Base-by-base conservation (phyloP, 2,888 invertebrate genomes). In the Noctua janthe region DNA sequence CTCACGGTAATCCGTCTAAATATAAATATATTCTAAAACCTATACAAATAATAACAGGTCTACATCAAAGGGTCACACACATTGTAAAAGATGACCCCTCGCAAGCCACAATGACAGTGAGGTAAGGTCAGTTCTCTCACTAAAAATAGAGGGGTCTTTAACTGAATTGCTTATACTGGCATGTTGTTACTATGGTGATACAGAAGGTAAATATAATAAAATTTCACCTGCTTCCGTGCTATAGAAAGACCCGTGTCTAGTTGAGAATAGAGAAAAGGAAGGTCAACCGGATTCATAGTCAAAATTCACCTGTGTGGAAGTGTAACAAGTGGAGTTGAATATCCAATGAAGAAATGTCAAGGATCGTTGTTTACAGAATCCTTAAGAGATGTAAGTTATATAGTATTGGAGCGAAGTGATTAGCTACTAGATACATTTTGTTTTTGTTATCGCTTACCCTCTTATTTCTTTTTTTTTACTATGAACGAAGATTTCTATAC, bases 91-190 rank as follows among this genome's bases (percentile, higher is more conserved):
- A 51, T 80, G 84, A 71, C 81, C 83, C 83, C 72, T 81, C 54
- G 39, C 11, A 39, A 29, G 51, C n/a, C 51, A 80, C 83, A 84
- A 83, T 54, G 64, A 73, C 70, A 43, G 47, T 82, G 82, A 83
- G 74, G 89, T 78, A 75, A 86, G 88, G 89, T 88, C 88, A 83
- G 83, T 23, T 59, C 10, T 78, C 69, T 69, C 15, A 59, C 64
- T 56, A 47, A 59, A 29, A 49, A 62, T 59, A 59, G 54, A 71
- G 56, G 84, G 81, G 74, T 51, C 78, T n/a, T 67, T 39, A 15
- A 15, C n/a, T 13, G 66, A 67, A 74, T 59, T 15, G 7, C 64
- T 74, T 59, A 64, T 49, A 43, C 56, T 39, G 20, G 66, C 47
- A 54, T 51, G 6, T 47, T 15, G 73, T 74, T 74, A 6, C 69